phyloP scores from a whole-genome alignment of 2,113 vertebrate genomes.

The Euleptes europaea region DNA sequence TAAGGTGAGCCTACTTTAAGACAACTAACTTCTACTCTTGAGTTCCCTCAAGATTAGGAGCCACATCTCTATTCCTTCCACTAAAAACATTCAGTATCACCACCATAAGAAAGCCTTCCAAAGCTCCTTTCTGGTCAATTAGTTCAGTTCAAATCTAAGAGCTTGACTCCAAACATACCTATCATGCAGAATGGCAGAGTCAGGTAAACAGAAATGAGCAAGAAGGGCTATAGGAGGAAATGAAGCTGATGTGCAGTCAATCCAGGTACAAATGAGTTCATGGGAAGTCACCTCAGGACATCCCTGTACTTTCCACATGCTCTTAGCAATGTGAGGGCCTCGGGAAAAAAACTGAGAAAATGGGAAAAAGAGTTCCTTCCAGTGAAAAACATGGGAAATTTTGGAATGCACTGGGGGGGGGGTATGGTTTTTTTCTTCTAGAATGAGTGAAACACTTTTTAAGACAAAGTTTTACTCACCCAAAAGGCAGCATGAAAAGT shows the following conservation, averaged over 20 bases:
- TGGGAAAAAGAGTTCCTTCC: no score
- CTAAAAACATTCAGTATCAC: neutral
- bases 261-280: constrained; percentile 4
- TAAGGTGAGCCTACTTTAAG: neutral
- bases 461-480: no score
- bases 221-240: neutral
- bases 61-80: neutral
- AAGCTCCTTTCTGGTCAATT: neutral
- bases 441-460: no score
- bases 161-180: neutral
- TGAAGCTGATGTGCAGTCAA: neutral
- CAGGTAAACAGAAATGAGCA: neutral
- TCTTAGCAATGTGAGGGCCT: no score
- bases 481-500: no score
- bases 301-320: neutral
- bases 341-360: no score
- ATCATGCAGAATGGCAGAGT: neutral
- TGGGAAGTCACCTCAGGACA: neutral
- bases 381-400: no score
- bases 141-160: neutral
- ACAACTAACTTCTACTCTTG: neutral
- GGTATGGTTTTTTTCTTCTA: no score
- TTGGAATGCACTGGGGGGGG: no score
- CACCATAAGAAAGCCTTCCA: neutral
- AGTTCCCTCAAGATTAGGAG: neutral